Evolutionary conservation across 2,797 vertebrate species (phyloP).

Genomic region (Spinibarbus caldwelli): DNA sequence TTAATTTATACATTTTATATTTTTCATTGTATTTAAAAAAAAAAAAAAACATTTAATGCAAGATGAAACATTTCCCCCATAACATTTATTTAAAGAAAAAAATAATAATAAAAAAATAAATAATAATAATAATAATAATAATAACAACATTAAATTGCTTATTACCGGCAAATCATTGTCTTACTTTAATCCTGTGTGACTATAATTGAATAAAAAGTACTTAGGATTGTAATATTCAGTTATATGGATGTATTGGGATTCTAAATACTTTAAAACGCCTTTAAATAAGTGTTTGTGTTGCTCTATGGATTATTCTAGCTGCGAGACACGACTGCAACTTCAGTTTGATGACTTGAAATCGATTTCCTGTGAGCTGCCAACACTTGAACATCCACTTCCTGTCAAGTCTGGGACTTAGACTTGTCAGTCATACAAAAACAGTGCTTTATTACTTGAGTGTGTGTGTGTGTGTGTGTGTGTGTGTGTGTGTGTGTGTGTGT

Average conservation of each 20-base stretch:
- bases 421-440: conserved; percentile 38
- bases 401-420: conserved; percentile 40
- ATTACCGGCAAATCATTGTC: background rate
- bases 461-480: conserved; percentile 29
- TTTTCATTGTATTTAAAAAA: background rate
- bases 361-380: conserved; percentile 47
- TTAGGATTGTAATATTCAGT: background rate
- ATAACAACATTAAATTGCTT: background rate
- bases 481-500: conserved; percentile 12
- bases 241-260: background rate
- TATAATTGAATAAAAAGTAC: background rate
- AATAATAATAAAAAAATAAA: too few species aligned
- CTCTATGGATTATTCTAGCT: conserved; percentile 25
- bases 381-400: conserved; percentile 39
- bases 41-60: background rate
- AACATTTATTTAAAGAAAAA: too few species aligned
- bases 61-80: background rate
- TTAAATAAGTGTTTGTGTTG: conserved; percentile 35
- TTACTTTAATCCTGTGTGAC: background rate
- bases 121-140: too few species aligned
- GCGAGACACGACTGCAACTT: conserved; percentile 25
- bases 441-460: conserved; percentile 23
- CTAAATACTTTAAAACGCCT: conserved; percentile 16
- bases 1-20: background rate
- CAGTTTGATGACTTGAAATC: conserved; percentile 35